phyloP scores from a whole-genome alignment of 2,888 invertebrate species.

The Megamerina dolium region DNA sequence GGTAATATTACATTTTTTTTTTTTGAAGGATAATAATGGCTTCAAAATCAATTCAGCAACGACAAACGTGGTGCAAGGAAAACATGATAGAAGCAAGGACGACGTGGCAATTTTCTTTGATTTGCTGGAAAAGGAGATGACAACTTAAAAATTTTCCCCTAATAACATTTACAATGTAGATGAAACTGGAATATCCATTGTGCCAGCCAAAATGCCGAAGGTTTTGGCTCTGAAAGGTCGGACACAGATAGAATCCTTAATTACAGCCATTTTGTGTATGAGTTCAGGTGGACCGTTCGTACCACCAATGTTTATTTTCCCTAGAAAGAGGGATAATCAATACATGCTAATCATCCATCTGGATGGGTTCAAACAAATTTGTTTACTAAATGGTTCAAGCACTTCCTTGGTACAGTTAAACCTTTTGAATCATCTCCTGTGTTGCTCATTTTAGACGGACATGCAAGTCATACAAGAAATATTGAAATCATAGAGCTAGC shows the following conservation, averaged over 20 bases:
- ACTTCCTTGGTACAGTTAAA: constrained; percentile 14
- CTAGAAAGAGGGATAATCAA: constrained; percentile 12
- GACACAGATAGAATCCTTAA: constrained; percentile 13
- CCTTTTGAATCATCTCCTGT: constrained; percentile 11
- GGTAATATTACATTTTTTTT: not conserved
- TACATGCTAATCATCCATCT: constrained; percentile 14
- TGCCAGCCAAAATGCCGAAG: constrained; percentile 14
- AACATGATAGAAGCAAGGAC: constrained; percentile 13
- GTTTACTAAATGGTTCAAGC: constrained; percentile 16
- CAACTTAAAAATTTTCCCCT: constrained; percentile 7
- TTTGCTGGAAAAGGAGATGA: constrained; percentile 5
- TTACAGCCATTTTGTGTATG: constrained; percentile 15
- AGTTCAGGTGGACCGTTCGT: constrained; percentile 13
- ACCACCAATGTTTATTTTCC: constrained; percentile 14
- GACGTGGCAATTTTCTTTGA: constrained; percentile 10
- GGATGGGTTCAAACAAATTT: constrained; percentile 15
- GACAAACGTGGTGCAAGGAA: constrained; percentile 8
- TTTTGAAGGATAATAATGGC: constrained; percentile 9
- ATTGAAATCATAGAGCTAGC: no score
- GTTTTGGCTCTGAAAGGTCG: constrained; percentile 12
- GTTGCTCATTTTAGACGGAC: constrained; percentile 17
- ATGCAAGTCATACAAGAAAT: constrained; percentile 16
- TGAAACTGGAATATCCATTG: constrained; percentile 15
- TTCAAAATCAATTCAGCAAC: constrained; percentile 7
- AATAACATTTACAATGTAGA: constrained; percentile 15